Conservation (phyloP, 1,140 invertebrate genomes). For the Archivesica marissinica region DNA sequence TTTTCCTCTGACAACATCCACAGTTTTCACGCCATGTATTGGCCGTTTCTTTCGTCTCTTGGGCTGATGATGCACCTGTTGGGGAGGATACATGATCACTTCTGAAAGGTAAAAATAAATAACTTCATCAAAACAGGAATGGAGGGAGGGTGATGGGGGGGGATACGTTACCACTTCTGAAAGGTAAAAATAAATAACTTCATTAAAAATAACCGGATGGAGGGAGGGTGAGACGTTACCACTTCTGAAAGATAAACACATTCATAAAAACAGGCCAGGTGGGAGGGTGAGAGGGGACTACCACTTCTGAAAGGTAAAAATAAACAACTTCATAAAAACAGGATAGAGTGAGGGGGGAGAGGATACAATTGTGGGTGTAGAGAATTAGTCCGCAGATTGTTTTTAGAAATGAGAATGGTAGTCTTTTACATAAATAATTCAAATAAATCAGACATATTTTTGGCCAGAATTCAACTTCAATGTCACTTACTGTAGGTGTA, state of each 20-base stretch:
- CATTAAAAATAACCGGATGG: too few species aligned
- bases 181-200: neutral
- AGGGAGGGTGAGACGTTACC: slow-evolving; percentile 64
- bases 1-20: slow-evolving; percentile 92
- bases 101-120: slow-evolving; percentile 37
- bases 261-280: too few species aligned
- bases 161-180: slow-evolving; percentile 65
- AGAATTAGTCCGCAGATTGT: neutral
- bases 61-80: slow-evolving; percentile 62
- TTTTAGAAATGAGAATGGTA: neutral
- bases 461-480: too few species aligned
- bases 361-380: neutral
- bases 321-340: too few species aligned
- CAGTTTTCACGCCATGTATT: slow-evolving; percentile 91
- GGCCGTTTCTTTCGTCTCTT: slow-evolving; percentile 90
- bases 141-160: too few species aligned
- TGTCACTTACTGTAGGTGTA: too few species aligned
- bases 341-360: too few species aligned
- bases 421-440: too few species aligned
- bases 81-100: slow-evolving; percentile 64
- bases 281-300: neutral
- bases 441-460: too few species aligned
- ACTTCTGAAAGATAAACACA: slow-evolving; percentile 41
- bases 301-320: slow-evolving; percentile 20
- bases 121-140: too few species aligned